phyloP scores from a whole-genome alignment of 2,888 invertebrate species.

The Sinodicranocentrus sp. region DNA sequence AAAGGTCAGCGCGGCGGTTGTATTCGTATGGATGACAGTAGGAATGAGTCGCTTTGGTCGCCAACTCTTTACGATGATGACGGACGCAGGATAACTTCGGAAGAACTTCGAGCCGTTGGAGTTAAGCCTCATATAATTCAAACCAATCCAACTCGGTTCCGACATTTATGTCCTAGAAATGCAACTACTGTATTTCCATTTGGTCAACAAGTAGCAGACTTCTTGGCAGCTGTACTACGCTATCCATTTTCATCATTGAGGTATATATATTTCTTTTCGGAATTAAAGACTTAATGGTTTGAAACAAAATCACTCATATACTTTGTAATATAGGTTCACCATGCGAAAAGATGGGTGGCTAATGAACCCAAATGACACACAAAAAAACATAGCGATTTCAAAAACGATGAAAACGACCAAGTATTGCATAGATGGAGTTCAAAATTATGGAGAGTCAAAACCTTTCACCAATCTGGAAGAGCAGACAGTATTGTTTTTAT shows the following conservation, averaged over 20 bases:
- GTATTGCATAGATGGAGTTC: constrained; percentile 69
- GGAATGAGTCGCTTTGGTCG: constrained; percentile 59
- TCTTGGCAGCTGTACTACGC: constrained; percentile 49
- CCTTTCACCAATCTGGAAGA: constrained; percentile 55
- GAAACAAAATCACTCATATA: too few species aligned
- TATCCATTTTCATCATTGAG: constrained; percentile 52
- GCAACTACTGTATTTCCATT: constrained; percentile 66
- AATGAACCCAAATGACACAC: constrained; percentile 51
- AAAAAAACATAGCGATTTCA: constrained; percentile 60
- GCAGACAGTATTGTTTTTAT: constrained; percentile 67
- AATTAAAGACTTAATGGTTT: too few species aligned
- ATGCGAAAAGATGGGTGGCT: constrained; percentile 69
- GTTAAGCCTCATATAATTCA: constrained; percentile 66
- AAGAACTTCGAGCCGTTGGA: constrained; percentile 37
- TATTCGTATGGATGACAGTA: constrained; percentile 42
- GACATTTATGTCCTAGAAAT: constrained; percentile 47
- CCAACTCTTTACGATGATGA: constrained; percentile 58
- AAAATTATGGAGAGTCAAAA: constrained; percentile 61
- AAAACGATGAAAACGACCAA: constrained; percentile 43
- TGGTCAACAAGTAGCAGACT: constrained; percentile 59
- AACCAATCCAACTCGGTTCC: constrained; percentile 63
- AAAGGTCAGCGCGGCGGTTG: constrained; percentile 65
- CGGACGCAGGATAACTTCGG: constrained; percentile 10
- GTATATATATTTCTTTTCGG: constrained; percentile 29
- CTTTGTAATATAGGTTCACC: constrained; percentile 47